These are phyloP conservation scores for Mesocricetus auratus DNA, from an alignment of 2,113 vertebrate genomes.

Conservation along the genomic window DNA sequence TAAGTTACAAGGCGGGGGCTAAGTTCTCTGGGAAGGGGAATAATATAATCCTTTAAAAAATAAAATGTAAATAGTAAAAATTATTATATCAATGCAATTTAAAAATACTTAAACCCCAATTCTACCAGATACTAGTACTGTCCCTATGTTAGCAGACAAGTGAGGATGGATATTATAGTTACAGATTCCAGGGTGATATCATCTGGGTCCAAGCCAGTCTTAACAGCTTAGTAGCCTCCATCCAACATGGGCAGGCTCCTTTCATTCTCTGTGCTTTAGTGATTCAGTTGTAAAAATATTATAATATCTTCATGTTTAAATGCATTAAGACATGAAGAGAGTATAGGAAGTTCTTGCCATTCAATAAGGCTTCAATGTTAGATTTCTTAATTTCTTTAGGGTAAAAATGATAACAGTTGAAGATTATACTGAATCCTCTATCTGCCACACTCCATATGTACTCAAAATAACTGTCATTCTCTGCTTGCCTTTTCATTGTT, in stretches of 20 bases:
- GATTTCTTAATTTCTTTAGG: not conserved
- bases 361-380: not conserved
- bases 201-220: not conserved
- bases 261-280: not conserved
- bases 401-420: not conserved
- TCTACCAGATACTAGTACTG: not conserved
- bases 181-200: not conserved
- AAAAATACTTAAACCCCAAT: not conserved
- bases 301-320: not conserved
- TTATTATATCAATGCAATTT: not conserved
- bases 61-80: not conserved
- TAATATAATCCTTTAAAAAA: not conserved
- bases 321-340: not conserved
- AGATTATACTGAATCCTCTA: not conserved
- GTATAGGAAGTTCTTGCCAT: not conserved
- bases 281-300: not conserved
- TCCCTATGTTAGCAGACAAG: not conserved
- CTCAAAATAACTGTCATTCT: not conserved
- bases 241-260: not conserved
- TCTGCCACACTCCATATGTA: not conserved
- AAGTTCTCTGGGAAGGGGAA: not conserved
- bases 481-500: not conserved
- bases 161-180: not conserved
- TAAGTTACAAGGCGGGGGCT: not conserved
- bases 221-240: not conserved